Evolutionary conservation across 1,140 invertebrate genomes (phyloP).

Genomic region (Samia ricini): DNA sequence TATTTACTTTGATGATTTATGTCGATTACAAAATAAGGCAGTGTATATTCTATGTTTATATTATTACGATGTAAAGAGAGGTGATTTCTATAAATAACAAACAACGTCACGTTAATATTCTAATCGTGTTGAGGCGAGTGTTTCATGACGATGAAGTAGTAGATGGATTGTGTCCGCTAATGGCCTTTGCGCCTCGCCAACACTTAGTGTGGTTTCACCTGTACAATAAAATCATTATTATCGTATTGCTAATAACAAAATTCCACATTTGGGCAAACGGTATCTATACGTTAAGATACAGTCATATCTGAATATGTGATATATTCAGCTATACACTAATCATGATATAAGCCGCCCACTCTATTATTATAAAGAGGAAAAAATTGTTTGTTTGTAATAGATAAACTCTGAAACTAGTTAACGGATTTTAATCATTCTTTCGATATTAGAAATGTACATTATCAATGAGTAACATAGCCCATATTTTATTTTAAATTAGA

Average conservation of each 20-base stretch:
- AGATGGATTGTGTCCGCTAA: slow-evolving; percentile 14
- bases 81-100: slow-evolving; percentile 24
- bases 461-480: too few relatives aligned
- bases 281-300: not conserved
- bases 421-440: too few relatives aligned
- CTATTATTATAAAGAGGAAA: too few relatives aligned
- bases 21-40: slow-evolving; percentile 30
- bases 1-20: not conserved
- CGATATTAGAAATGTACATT: too few relatives aligned
- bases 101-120: slow-evolving; percentile 26
- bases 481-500: too few relatives aligned
- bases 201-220: slow-evolving; percentile 71
- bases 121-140: slow-evolving; percentile 8
- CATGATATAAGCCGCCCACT: too few relatives aligned
- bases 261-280: not conserved
- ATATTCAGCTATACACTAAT: too few relatives aligned
- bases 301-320: too few relatives aligned
- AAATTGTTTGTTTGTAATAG: too few relatives aligned
- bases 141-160: slow-evolving; percentile 19
- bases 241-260: slow-evolving; percentile 4
- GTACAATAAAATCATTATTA: slow-evolving; percentile 9
- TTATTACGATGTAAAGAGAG: slow-evolving; percentile 25
- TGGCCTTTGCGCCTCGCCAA: slow-evolving; percentile 36
- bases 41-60: slow-evolving; percentile 22
- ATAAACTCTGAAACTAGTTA: too few relatives aligned